Percentiles rank a stretch among this genome's conserved stretches.
Evolutionary conservation across 2,797 vertebrate species (phyloP).

Genomic region (Clamator glandarius): DNA sequence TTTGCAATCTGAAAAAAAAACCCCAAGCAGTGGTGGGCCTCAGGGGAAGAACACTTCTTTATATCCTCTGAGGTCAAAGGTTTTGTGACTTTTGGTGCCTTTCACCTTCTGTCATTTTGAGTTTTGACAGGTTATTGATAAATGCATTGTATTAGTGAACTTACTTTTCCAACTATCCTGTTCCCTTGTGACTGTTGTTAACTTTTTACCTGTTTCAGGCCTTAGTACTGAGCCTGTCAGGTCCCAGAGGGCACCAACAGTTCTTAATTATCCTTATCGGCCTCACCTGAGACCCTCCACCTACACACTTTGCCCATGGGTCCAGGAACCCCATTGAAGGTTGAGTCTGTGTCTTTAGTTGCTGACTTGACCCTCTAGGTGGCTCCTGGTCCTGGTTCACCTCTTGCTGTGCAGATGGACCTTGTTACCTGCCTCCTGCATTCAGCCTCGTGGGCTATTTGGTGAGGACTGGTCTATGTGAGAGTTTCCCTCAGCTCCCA

Average conservation of each 20-base stretch:
- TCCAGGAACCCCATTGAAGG: neutral
- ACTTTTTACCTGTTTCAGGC: neutral
- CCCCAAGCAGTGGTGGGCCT: neutral
- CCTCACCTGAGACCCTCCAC: neutral
- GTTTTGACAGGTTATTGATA: neutral
- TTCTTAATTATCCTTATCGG: neutral
- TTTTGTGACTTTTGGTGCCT: neutral
- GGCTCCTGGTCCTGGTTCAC: neutral
- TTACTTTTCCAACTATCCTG: neutral
- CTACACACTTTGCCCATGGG: no score
- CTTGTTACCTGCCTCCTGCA: fast-evolving
- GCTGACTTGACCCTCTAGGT: neutral
- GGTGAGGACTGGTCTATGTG: neutral
- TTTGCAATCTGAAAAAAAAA: neutral
- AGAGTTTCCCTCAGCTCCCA: neutral
- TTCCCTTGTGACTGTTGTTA: neutral
- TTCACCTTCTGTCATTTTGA: neutral
- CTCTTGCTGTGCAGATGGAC: neutral
- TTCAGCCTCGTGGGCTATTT: neutral
- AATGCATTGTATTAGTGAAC: neutral
- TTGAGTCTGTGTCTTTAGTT: neutral
- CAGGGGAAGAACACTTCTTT: neutral
- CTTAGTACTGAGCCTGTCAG: neutral
- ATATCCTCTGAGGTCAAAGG: neutral
- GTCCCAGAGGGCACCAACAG: neutral